These are phyloP conservation scores for Trachurus trachurus DNA, from an alignment of 2,797 vertebrate genomes.

Conservation along the genomic window DNA sequence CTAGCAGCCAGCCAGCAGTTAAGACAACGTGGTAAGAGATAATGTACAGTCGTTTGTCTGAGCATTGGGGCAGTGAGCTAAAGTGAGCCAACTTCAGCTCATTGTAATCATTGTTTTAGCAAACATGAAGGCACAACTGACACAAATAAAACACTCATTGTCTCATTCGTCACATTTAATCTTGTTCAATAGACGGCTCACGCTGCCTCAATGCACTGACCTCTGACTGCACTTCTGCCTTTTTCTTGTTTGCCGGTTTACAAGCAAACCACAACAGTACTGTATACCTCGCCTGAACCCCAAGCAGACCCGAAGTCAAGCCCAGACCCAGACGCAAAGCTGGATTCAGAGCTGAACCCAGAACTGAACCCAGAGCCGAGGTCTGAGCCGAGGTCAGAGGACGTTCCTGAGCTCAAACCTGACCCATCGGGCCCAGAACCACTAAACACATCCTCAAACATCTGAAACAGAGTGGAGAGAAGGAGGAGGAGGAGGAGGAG, in stretches of 20 bases:
- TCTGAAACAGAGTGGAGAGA: constrained; percentile 72
- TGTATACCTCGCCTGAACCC: constrained; percentile 79
- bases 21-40: constrained; percentile 63
- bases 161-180: background rate
- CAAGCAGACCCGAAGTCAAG: constrained; percentile 67
- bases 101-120: background rate
- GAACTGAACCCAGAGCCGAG: constrained; percentile 65
- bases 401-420: constrained; percentile 64
- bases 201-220: constrained; percentile 46
- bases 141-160: background rate
- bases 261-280: constrained; percentile 61
- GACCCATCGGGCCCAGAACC: constrained; percentile 76
- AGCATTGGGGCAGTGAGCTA: constrained; percentile 34
- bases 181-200: background rate
- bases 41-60: constrained; percentile 53
- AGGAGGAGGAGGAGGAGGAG: constrained; percentile 14
- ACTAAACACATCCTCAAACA: constrained; percentile 84
- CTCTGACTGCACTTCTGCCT: constrained; percentile 61
- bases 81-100: constrained; percentile 7
- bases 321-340: constrained; percentile 69
- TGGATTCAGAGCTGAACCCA: constrained; percentile 59
- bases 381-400: constrained; percentile 54
- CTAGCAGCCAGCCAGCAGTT: constrained; percentile 22
- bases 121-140: background rate
- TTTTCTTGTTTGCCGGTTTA: constrained; percentile 60